Evolutionary conservation across 1,140 invertebrate species (phyloP).

Genomic region (Yoshiicerus persimilis): DNA sequence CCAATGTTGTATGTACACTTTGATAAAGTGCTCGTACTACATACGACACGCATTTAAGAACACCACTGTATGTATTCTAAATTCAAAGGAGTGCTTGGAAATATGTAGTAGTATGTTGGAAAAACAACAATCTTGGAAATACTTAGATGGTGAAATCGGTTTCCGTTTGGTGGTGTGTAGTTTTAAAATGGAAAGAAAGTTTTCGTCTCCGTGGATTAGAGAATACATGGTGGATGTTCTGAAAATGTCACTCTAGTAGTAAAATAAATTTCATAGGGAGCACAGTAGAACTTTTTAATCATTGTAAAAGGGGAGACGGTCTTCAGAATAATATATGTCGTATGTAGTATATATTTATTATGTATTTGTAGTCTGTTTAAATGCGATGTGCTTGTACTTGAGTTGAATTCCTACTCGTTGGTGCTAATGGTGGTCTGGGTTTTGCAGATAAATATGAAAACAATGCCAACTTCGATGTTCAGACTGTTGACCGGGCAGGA

Average conservation of each 20-base stretch:
- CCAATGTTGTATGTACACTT: background rate
- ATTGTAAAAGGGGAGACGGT: constrained; percentile 6
- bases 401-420: constrained; percentile 26
- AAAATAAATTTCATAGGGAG: background rate
- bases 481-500: constrained; percentile 97
- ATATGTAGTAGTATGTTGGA: too few species aligned
- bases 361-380: background rate
- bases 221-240: background rate
- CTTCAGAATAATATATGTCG: background rate
- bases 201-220: background rate
- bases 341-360: background rate
- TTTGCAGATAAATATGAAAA: constrained; percentile 98
- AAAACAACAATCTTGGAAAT: too few species aligned
- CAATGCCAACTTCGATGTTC: constrained; percentile 99
- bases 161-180: background rate
- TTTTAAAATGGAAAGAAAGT: background rate
- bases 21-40: background rate
- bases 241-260: background rate
- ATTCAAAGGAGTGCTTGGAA: too few species aligned
- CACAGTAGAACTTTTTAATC: background rate
- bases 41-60: too few species aligned
- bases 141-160: background rate
- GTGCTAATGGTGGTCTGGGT: constrained; percentile 6
- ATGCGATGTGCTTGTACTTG: background rate
- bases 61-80: too few species aligned